These are phyloP conservation scores for Halesus radiatus DNA, from an alignment of 1,140 invertebrate genomes.

Conservation along the genomic window DNA sequence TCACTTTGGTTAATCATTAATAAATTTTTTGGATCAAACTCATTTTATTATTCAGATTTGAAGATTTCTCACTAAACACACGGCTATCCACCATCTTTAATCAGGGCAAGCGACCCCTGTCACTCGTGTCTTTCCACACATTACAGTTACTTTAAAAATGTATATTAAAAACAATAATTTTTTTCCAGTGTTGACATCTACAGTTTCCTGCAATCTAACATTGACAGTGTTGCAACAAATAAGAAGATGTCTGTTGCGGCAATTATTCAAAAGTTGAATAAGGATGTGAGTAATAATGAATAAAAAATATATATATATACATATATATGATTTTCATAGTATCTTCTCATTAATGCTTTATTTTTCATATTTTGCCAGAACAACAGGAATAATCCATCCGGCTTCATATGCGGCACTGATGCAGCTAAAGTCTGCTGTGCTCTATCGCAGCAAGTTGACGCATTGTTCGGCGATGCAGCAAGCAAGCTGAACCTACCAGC, in stretches of 20 bases:
- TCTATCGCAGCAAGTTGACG: constrained; percentile 88
- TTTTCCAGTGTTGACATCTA: constrained; percentile 82
- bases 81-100: too few relatives aligned
- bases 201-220: constrained; percentile 82
- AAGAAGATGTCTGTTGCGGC: constrained; percentile 69
- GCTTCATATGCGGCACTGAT: constrained; percentile 83
- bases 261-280: constrained; percentile 68
- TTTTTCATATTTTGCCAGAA: constrained; percentile 35
- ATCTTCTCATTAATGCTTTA: constrained; percentile 3
- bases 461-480: constrained; percentile 87
- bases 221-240: constrained; percentile 74
- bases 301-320: too few relatives aligned
- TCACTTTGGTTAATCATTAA: too few relatives aligned
- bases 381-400: constrained; percentile 68
- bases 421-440: constrained; percentile 90
- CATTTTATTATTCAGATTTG: too few relatives aligned
- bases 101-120: too few relatives aligned
- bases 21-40: too few relatives aligned
- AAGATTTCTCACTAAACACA: too few relatives aligned
- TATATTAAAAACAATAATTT: neutral
- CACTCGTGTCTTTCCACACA: too few relatives aligned
- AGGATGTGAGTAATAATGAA: constrained; percentile 68
- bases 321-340: too few relatives aligned
- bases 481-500: constrained; percentile 88
- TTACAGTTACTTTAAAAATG: too few relatives aligned